Evolutionary conservation across 2,797 vertebrate genomes (phyloP).

Genomic region (Crocodylus rhombifer): DNA sequence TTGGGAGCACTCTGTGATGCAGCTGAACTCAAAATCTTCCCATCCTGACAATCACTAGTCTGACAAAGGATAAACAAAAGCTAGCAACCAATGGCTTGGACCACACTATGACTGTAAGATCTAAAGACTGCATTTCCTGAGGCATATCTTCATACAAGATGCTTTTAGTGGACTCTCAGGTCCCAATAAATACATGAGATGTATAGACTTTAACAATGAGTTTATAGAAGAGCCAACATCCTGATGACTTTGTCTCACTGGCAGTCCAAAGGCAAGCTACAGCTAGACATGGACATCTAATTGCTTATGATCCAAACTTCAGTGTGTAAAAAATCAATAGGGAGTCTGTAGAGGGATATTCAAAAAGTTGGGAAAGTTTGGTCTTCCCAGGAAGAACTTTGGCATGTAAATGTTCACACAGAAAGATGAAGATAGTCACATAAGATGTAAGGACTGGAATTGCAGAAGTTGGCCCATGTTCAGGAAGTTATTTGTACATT

Average conservation of each 20-base stretch:
- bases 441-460: neutral
- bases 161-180: neutral
- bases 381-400: neutral
- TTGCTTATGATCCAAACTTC: neutral
- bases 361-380: neutral
- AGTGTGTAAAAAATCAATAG: neutral
- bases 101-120: neutral
- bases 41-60: neutral
- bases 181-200: neutral
- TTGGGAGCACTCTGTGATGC: neutral
- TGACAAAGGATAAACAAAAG: neutral
- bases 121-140: neutral
- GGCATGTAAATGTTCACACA: neutral
- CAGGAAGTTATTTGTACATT: too few relatives aligned
- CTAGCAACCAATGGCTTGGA: neutral
- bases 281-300: neutral
- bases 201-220: neutral
- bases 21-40: conserved; percentile 17
- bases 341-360: neutral
- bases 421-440: neutral
- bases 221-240: neutral
- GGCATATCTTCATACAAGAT: neutral
- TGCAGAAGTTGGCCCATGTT: neutral
- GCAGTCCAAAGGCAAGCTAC: neutral
- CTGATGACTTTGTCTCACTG: neutral